Conservation (phyloP, 2,113 vertebrate genomes). For the Sebastes schlegelii region DNA sequence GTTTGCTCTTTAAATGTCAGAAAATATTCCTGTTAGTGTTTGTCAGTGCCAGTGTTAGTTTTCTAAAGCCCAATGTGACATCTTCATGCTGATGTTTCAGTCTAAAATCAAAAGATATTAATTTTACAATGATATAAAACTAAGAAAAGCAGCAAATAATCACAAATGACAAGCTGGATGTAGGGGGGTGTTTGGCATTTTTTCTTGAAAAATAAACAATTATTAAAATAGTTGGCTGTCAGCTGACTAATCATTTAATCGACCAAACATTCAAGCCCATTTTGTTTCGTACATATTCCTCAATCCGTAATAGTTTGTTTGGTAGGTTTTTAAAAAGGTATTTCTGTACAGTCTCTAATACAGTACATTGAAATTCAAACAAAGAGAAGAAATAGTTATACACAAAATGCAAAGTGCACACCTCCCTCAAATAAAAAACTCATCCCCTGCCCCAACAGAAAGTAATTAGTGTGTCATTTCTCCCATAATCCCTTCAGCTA, state of each 20-base stretch:
- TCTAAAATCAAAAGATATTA: not conserved
- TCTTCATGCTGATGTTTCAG: not conserved
- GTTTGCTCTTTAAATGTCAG: not conserved
- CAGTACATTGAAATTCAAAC: not conserved
- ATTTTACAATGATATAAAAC: too few species aligned
- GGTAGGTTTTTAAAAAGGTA: not conserved
- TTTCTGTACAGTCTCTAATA: not conserved
- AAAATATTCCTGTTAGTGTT: not conserved
- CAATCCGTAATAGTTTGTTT: not conserved
- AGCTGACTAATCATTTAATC: not conserved
- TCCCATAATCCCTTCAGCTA: slow-evolving; percentile 75
- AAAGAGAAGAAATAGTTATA: slow-evolving; percentile 3
- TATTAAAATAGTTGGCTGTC: not conserved
- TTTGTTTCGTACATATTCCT: not conserved
- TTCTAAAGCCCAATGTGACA: not conserved
- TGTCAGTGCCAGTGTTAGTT: too few species aligned
- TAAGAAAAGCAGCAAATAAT: too few species aligned
- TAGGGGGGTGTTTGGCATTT: too few species aligned
- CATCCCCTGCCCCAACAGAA: slow-evolving; percentile 62
- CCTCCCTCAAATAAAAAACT: slow-evolving; percentile 29
- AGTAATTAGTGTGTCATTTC: slow-evolving; percentile 84
- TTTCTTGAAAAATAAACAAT: too few species aligned
- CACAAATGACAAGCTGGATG: too few species aligned
- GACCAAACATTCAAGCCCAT: fast-evolving
- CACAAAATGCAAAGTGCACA: slow-evolving; percentile 14